These are phyloP conservation scores for Corythaixoides concolor DNA, from an alignment of 2,113 vertebrate species.

Conservation along the genomic window DNA sequence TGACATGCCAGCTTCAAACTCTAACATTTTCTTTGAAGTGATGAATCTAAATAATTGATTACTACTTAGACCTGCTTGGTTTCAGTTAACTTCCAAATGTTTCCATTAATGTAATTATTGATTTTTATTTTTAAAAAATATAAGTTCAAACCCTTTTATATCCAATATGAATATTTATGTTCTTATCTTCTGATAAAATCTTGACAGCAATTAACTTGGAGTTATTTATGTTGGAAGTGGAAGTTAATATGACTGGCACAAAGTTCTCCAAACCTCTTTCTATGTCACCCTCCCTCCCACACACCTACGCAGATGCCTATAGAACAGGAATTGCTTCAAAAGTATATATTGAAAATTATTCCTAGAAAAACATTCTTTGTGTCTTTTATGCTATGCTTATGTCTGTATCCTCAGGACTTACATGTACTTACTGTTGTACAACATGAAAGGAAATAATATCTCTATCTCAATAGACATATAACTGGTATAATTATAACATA, in stretches of 20 bases:
- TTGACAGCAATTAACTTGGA: not conserved
- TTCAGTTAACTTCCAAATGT: slow-evolving; percentile 22
- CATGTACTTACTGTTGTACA: not conserved
- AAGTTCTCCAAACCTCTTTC: not conserved
- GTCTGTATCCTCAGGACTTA: not conserved
- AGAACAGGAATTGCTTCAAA: not conserved
- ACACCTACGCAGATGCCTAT: not conserved
- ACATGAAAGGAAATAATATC: not conserved
- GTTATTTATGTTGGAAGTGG: not conserved
- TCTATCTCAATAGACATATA: not conserved
- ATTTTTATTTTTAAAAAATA: not conserved
- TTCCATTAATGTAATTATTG: slow-evolving; percentile 30
- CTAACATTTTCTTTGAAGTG: slow-evolving; percentile 8
- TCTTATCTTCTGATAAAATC: not conserved
- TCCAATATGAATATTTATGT: not conserved
- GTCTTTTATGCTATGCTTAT: not conserved
- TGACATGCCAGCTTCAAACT: not conserved
- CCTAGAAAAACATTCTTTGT: not conserved
- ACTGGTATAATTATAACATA: not conserved
- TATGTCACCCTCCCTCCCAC: not conserved
- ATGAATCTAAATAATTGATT: slow-evolving; percentile 25
- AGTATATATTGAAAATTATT: not conserved
- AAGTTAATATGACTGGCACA: not conserved
- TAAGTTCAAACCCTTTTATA: not conserved
- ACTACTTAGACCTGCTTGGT: not conserved